Evolutionary conservation across 2,888 invertebrate species (phyloP).

Genomic region (Scaeva pyrastri): DNA sequence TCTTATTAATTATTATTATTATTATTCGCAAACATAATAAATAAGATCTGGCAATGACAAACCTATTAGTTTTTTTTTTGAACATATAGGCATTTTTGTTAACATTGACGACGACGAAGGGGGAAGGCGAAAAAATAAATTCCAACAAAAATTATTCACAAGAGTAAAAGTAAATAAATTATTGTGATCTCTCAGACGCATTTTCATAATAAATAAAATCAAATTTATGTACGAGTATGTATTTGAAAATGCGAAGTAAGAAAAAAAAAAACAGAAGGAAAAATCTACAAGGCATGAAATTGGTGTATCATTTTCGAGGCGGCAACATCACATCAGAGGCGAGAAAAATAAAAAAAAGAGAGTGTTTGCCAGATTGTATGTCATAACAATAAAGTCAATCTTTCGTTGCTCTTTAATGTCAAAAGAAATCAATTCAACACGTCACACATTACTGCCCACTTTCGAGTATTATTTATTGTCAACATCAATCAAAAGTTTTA

Average conservation of each 20-base stretch:
- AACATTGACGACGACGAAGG: too few species aligned
- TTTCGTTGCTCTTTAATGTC: conserved; percentile 34
- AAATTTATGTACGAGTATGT: not conserved
- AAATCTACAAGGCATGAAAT: conserved; percentile 9
- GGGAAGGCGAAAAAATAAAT: not conserved
- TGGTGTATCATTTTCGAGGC: conserved; percentile 8
- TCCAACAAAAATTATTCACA: not conserved
- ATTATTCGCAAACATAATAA: conserved; percentile 64
- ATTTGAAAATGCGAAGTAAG: not conserved
- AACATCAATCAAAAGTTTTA: conserved; percentile 43
- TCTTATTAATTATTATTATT: not conserved
- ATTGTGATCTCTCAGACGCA: not conserved
- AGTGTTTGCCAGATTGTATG: conserved; percentile 6
- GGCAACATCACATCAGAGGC: too few species aligned
- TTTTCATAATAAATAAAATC: conserved; percentile 19
- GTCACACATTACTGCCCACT: conserved; percentile 42
- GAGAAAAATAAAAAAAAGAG: too few species aligned
- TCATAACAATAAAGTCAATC: conserved; percentile 37
- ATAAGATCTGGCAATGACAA: conserved; percentile 63
- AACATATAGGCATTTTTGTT: not conserved
- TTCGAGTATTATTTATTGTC: conserved; percentile 43
- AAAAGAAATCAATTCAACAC: conserved; percentile 41
- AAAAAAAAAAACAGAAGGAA: not conserved
- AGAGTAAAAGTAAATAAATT: not conserved
- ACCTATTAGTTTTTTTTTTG: conserved; percentile 56